Conservation (phyloP, 2,797 vertebrate species). For the Argya squamiceps region DNA sequence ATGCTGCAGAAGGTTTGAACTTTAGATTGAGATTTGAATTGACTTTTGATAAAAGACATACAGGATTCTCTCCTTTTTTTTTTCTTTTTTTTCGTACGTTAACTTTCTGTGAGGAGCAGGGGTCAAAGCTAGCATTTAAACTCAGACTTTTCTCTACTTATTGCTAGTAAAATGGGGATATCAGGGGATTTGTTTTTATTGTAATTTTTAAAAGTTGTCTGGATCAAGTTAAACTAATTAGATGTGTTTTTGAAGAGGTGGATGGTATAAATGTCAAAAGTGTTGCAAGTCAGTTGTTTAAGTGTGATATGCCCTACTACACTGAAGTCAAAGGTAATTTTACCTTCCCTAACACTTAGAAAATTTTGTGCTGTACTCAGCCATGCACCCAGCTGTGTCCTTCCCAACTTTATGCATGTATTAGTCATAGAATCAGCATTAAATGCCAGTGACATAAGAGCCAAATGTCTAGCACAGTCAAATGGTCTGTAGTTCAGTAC, state of each 20-base stretch:
- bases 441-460: background rate
- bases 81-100: background rate
- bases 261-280: background rate
- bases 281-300: background rate
- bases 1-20: slow-evolving; percentile 35
- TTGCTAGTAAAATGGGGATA: background rate
- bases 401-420: background rate
- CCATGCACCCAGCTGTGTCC: background rate
- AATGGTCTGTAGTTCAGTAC: background rate
- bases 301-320: background rate
- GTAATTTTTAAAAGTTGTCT: background rate
- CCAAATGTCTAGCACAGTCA: background rate
- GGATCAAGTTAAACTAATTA: background rate
- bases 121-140: slow-evolving; percentile 48
- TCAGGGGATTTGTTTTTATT: background rate
- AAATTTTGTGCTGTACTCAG: slow-evolving; percentile 15
- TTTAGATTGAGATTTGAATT: slow-evolving; percentile 47
- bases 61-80: background rate
- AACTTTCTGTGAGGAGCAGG: slow-evolving; percentile 26
- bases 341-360: background rate
- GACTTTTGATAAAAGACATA: slow-evolving; percentile 52
- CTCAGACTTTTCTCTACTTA: slow-evolving; percentile 38
- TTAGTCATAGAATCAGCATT: background rate
- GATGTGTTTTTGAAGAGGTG: background rate
- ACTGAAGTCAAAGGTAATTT: slow-evolving; percentile 23